These are phyloP conservation scores for Phaedon cochleariae DNA, from an alignment of 2,888 invertebrate genomes.

Conservation along the genomic window DNA sequence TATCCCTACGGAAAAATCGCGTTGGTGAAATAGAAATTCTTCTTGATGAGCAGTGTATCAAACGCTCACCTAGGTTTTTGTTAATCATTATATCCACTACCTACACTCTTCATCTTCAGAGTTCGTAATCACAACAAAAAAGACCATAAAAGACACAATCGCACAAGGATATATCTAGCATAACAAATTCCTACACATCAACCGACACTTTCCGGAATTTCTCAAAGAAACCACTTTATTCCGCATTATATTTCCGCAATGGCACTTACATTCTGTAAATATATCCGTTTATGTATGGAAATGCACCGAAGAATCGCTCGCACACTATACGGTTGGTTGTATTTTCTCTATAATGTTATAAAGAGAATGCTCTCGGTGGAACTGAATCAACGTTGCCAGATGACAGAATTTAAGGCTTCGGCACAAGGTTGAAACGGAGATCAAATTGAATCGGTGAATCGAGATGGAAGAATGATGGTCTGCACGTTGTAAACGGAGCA, in stretches of 20 bases:
- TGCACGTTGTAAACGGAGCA: too few relatives aligned
- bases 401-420: not conserved
- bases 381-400: constrained; percentile 10
- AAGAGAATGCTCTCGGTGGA: constrained; percentile 15
- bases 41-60: too few relatives aligned
- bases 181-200: constrained; percentile 24
- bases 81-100: too few relatives aligned
- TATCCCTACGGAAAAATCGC: too few relatives aligned
- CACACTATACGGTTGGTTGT: constrained; percentile 31
- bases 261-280: constrained; percentile 27
- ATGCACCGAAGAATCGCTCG: constrained; percentile 19
- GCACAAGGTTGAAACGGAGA: not conserved
- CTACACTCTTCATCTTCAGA: too few relatives aligned
- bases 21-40: too few relatives aligned
- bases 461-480: too few relatives aligned
- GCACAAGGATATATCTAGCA: constrained; percentile 7
- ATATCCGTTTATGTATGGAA: constrained; percentile 16
- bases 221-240: constrained; percentile 18
- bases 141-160: not conserved
- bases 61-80: too few relatives aligned
- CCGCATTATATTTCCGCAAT: constrained; percentile 26
- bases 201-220: constrained; percentile 35
- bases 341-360: constrained; percentile 29
- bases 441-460: not conserved
- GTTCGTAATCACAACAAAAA: not conserved